Conservation (phyloP, 2,113 vertebrate genomes). For the Glaucidium brasilianum region DNA sequence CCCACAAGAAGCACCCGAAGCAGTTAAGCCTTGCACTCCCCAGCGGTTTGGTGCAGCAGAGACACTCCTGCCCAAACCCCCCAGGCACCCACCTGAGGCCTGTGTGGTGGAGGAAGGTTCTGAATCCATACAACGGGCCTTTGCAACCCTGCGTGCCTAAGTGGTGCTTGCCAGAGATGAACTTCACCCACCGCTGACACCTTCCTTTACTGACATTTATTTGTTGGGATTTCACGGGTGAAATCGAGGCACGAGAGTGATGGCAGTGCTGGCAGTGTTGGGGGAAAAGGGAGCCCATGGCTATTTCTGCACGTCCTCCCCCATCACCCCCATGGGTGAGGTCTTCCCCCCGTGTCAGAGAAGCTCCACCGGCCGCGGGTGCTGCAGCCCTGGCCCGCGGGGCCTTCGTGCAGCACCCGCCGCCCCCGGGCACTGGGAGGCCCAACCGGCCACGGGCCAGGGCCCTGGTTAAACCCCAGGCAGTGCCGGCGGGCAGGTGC, state of each 20-base stretch:
- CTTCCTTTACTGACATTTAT: fast-evolving
- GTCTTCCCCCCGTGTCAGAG: neutral
- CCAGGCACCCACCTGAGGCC: fast-evolving
- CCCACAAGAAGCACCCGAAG: fast-evolving
- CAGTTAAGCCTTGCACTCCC: fast-evolving
- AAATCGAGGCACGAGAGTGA: fast-evolving
- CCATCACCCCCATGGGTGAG: too few relatives aligned
- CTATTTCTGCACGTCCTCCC: neutral
- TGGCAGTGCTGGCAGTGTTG: fast-evolving
- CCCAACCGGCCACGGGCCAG: fast-evolving
- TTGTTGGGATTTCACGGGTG: fast-evolving
- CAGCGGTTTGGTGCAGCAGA: fast-evolving
- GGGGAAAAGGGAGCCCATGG: too few relatives aligned
- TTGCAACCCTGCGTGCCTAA: neutral
- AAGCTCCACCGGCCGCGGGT: fast-evolving
- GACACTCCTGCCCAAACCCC: neutral
- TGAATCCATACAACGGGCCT: too few relatives aligned
- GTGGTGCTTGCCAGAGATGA: neutral
- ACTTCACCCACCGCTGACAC: neutral
- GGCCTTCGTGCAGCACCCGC: too few relatives aligned
- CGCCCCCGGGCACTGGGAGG: neutral
- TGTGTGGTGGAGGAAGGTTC: neutral
- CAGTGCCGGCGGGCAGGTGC: neutral
- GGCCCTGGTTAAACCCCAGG: neutral
- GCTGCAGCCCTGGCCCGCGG: neutral